Evolutionary conservation across 2,888 invertebrate species (phyloP).

Genomic region (Rugalucina vietnamica): DNA sequence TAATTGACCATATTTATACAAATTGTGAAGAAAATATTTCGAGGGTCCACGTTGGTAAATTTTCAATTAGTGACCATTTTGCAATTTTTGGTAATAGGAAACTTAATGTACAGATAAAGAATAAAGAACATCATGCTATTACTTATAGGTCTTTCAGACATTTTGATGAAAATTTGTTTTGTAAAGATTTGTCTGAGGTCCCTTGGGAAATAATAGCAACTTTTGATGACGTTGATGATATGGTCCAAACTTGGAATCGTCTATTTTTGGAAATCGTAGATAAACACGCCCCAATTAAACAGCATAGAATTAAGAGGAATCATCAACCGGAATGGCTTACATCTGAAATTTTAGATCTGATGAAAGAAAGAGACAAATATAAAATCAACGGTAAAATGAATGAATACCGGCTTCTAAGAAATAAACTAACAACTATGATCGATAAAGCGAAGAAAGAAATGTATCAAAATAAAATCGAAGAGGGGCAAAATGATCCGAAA

Average conservation of each 20-base stretch:
- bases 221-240: background rate
- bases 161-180: background rate
- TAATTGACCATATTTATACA: no score
- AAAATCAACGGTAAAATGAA: background rate
- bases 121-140: no score
- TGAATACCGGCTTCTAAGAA: background rate
- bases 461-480: background rate
- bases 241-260: background rate
- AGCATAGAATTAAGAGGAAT: background rate
- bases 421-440: background rate
- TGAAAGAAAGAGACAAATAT: conserved; percentile 10
- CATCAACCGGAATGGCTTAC: background rate
- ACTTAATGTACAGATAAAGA: no score
- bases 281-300: background rate
- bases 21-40: conserved; percentile 1
- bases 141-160: no score
- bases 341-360: background rate
- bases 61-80: background rate
- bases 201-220: background rate
- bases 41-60: background rate
- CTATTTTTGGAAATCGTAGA: no score
- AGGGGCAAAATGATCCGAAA: background rate
- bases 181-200: no score
- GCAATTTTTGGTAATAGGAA: background rate
- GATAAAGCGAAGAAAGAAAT: background rate